A percentile compares a stretch with the other conserved stretches of the same genome.
phyloP scores from a whole-genome alignment of 2,888 invertebrate species.

The Hydroisotoma schaefferi region DNA sequence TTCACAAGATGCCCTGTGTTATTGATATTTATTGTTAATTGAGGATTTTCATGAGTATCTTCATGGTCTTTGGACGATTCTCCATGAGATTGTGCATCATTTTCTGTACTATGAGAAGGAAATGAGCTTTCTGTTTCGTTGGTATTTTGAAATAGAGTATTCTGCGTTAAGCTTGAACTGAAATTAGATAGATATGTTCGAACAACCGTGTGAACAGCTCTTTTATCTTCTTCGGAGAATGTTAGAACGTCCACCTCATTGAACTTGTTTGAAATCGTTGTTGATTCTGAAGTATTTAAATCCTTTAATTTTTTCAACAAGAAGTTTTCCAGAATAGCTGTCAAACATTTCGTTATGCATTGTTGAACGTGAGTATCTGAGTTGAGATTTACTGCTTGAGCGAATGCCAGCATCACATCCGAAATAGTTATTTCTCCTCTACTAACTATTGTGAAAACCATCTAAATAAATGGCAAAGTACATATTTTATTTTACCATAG shows the following conservation, averaged over 20 bases:
- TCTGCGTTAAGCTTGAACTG: background rate
- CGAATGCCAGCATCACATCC: constrained; percentile 45
- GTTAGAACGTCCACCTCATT: too few species aligned
- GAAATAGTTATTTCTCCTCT: constrained; percentile 28
- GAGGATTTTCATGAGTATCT: background rate
- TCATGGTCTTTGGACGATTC: background rate
- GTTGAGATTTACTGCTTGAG: constrained; percentile 46
- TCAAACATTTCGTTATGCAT: constrained; percentile 36
- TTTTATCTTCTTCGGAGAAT: constrained; percentile 38
- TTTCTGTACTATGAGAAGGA: background rate
- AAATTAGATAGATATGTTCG: constrained; percentile 50
- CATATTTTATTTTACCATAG: background rate
- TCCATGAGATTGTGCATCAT: background rate
- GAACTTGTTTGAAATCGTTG: too few species aligned
- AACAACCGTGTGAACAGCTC: constrained; percentile 49
- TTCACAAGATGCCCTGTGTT: background rate
- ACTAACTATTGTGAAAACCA: constrained; percentile 28
- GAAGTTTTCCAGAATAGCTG: constrained; percentile 38
- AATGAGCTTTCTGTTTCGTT: background rate
- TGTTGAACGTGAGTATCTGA: constrained; percentile 42
- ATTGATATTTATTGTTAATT: background rate
- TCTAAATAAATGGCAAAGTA: constrained; percentile 15
- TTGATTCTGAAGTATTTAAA: too few species aligned
- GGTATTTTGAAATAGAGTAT: background rate
- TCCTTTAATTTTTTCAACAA: constrained; percentile 28